Conservation (phyloP, 1,140 invertebrate genomes). For the Idris sp. region DNA sequence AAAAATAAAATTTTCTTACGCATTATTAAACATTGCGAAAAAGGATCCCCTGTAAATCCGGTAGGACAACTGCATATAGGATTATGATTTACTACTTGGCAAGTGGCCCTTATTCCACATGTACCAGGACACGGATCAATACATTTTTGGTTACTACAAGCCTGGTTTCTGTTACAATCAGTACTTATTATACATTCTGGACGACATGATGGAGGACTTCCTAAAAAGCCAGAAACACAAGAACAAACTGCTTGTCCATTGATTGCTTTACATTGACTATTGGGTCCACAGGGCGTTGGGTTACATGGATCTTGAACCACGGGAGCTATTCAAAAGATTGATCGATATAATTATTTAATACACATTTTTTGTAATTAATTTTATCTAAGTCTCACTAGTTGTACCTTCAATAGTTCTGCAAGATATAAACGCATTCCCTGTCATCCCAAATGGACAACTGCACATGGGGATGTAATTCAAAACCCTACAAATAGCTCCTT, state of each 20-base stretch:
- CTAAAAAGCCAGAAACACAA: constrained; percentile 87
- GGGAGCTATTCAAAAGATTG: too few relatives aligned
- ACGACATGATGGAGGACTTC: constrained; percentile 87
- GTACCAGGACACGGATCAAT: constrained; percentile 6
- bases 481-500: constrained; percentile 78
- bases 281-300: constrained; percentile 89
- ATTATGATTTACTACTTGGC: constrained; percentile 14
- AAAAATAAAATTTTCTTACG: constrained; percentile 72
- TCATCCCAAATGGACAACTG: constrained; percentile 75
- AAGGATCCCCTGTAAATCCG: constrained; percentile 12
- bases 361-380: too few relatives aligned
- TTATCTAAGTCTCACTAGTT: too few relatives aligned
- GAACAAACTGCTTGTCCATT: constrained; percentile 88
- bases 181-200: constrained; percentile 90
- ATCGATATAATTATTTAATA: too few relatives aligned
- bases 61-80: constrained; percentile 5
- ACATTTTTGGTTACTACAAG: constrained; percentile 14
- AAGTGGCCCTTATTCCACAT: constrained; percentile 3
- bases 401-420: constrained; percentile 12
- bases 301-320: constrained; percentile 81
- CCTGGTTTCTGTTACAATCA: constrained; percentile 80
- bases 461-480: constrained; percentile 78
- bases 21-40: constrained; percentile 80
- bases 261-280: constrained; percentile 86
- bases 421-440: constrained; percentile 76